A percentile compares a stretch with the other conserved stretches of the same genome.
Evolutionary conservation across 2,888 invertebrate species (phyloP).

Genomic region (Erebia palarica): DNA sequence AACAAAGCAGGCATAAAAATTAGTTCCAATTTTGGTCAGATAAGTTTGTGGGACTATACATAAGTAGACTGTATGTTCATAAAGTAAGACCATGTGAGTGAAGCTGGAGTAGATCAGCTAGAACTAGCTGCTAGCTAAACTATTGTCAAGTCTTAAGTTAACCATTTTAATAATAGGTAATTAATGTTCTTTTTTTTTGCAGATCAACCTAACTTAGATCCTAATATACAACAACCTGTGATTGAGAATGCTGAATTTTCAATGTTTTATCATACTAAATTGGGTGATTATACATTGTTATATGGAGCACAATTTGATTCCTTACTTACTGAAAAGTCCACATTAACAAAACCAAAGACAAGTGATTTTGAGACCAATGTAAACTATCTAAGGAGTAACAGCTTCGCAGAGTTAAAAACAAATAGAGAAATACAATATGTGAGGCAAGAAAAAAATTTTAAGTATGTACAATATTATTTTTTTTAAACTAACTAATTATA

Average conservation of each 20-base stretch:
- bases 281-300: conserved; percentile 48
- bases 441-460: conserved; percentile 49
- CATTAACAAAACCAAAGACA: conserved; percentile 37
- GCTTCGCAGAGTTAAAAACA: conserved; percentile 51
- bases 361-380: conserved; percentile 44
- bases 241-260: conserved; percentile 56
- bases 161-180: too few species aligned
- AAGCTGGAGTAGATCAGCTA: too few species aligned
- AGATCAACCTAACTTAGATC: conserved; percentile 46
- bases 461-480: conserved; percentile 41
- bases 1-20: too few species aligned
- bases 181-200: conserved; percentile 27
- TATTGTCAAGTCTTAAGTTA: too few species aligned
- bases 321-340: conserved; percentile 41
- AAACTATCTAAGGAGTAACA: conserved; percentile 45
- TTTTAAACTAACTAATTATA: not conserved
- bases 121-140: too few species aligned
- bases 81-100: too few species aligned
- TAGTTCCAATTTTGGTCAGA: too few species aligned
- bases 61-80: too few species aligned
- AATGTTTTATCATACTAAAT: conserved; percentile 44
- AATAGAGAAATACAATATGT: conserved; percentile 46
- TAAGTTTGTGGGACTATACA: too few species aligned
- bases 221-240: conserved; percentile 47
- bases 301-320: conserved; percentile 57